Evolutionary conservation across 2,113 vertebrate genomes (phyloP).

Genomic region (Ctenodactylus gundi): DNA sequence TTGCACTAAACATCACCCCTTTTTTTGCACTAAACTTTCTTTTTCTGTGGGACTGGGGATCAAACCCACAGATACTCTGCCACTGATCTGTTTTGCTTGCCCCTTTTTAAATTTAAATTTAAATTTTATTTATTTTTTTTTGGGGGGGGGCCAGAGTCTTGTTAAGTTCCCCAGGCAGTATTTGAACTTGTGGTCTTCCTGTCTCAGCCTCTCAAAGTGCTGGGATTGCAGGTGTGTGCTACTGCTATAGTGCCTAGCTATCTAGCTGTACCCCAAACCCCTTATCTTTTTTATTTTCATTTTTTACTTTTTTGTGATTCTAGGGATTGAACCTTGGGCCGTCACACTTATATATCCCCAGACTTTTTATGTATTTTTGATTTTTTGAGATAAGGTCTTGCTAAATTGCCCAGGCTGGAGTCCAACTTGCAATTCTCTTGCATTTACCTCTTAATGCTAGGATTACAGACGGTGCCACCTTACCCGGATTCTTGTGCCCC

Average conservation of each 20-base stretch:
- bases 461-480: not conserved
- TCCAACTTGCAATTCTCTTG: not conserved
- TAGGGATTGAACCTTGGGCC: not conserved
- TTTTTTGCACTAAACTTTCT: too few relatives aligned
- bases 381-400: not conserved
- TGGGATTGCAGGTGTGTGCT: not conserved
- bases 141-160: too few relatives aligned
- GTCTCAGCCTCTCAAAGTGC: not conserved
- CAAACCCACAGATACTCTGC: not conserved
- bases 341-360: not conserved
- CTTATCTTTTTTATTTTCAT: too few relatives aligned
- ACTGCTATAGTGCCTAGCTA: too few relatives aligned
- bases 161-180: not conserved
- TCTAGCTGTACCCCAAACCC: too few relatives aligned
- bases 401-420: not conserved
- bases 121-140: too few relatives aligned
- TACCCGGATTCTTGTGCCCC: too few relatives aligned
- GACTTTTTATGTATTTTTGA: not conserved
- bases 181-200: not conserved
- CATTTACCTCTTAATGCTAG: not conserved
- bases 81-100: too few relatives aligned
- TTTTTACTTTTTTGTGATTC: not conserved
- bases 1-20: too few relatives aligned
- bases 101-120: not conserved
- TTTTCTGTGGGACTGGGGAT: too few relatives aligned